Evolutionary conservation across 2,797 vertebrate species (phyloP), one percentile per base, ranked within the genome.

Genomic region (Odontamblyopus lacepedii): DNA sequence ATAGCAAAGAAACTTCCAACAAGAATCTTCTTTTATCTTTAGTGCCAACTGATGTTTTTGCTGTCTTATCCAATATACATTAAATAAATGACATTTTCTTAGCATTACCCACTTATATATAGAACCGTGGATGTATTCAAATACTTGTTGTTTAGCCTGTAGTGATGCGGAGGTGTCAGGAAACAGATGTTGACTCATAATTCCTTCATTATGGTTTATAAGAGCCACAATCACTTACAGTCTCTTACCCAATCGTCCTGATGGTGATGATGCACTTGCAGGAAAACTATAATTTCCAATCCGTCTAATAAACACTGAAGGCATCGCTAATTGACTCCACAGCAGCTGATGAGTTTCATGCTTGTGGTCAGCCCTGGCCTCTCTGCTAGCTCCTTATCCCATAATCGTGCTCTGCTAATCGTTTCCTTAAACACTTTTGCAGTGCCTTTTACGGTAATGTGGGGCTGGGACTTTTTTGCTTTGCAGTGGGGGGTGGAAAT

Each of bases 381-480:
- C 73, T 59, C 74, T 70, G 71, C 66, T 80, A 69, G 57, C 74
- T 70, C 75, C 74, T 84, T 29, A 72, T 63, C 77, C 72, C 75
- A 67, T 35, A 51, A 73, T 81, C 74, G 82, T 67, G 63, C 67
- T 68, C 76, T 66, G 29, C 79, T 83, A 83, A 88, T 89, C 65
- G 76, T 74, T 85, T 85, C 79, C 83, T 74, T 81, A 78, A 79
- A 78, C 84, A 78, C 74, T 78, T 78, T 75, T 85, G 78, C 68
- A 51, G 72, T 73, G 74, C 84, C 84, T 79, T 78, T 78, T 72
- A 72, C 77, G 50, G 77, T 69, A 71, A 76, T 77, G 72, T 67
- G 70, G 78, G 78, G 38, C 70, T 70, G 72, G 55, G 88, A 78
- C 75, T 44, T 78, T 68, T 72, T 77, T 23, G 7, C 12, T 74